These are phyloP conservation scores for Caradrina clavipalpis DNA, from an alignment of 2,888 invertebrate species.

Conservation along the genomic window DNA sequence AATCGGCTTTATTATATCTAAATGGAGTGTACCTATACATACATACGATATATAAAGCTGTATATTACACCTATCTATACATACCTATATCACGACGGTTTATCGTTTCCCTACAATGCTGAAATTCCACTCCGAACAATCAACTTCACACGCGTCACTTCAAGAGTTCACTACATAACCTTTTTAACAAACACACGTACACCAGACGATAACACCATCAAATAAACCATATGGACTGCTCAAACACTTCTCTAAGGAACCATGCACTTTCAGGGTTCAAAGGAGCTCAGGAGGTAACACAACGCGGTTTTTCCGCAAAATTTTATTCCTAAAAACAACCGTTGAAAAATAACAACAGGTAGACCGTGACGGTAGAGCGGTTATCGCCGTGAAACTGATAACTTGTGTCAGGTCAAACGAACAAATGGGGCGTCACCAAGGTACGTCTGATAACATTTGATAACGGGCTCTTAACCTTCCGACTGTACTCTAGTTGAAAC, in stretches of 20 bases:
- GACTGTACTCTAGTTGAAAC: conserved; percentile 77
- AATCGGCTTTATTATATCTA: not conserved
- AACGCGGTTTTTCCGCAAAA: conserved; percentile 31
- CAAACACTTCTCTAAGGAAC: not conserved
- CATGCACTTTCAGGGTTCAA: not conserved
- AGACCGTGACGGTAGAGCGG: conserved; percentile 79
- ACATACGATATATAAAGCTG: conserved; percentile 11
- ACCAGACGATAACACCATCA: conserved; percentile 27
- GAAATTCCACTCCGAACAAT: conserved; percentile 32
- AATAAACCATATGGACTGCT: conserved; percentile 10
- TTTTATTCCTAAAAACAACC: conserved; percentile 52
- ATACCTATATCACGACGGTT: conserved; percentile 40
- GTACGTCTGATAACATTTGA: conserved; percentile 86
- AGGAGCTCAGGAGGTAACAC: not conserved
- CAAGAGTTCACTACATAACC: conserved; percentile 54
- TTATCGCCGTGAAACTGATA: conserved; percentile 89
- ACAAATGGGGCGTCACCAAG: conserved; percentile 88
- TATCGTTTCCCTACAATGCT: conserved; percentile 29
- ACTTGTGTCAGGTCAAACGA: conserved; percentile 91
- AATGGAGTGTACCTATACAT: conserved; percentile 8
- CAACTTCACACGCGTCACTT: conserved; percentile 52
- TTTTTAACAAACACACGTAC: conserved; percentile 33
- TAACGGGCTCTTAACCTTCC: conserved; percentile 91
- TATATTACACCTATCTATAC: conserved; percentile 19
- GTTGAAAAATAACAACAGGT: conserved; percentile 85